A percentile compares a stretch with the other conserved stretches of the same genome.
phyloP scores from a whole-genome alignment of 2,797 vertebrate genomes.

The Melanogrammus aeglefinus region DNA sequence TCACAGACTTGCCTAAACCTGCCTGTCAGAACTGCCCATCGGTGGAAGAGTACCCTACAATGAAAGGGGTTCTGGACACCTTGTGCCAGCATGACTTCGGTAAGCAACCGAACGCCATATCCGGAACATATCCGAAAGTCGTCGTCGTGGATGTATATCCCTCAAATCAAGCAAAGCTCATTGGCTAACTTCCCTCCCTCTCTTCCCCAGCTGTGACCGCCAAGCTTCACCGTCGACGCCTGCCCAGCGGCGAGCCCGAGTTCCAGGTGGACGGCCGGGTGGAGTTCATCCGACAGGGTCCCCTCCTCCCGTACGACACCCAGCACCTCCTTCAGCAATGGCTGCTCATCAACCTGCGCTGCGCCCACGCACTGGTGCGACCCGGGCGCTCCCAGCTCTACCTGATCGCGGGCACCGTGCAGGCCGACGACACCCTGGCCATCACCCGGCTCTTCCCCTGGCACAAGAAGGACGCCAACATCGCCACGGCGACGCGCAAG shows the following conservation, averaged over 20 bases:
- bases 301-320: constrained; percentile 82
- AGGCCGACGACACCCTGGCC: constrained; percentile 63
- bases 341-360: constrained; percentile 84
- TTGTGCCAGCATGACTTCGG: constrained; percentile 84
- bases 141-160: not conserved
- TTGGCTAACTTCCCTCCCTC: not conserved
- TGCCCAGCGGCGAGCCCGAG: constrained; percentile 65
- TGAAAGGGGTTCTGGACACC: constrained; percentile 75
- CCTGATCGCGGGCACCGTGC: constrained; percentile 77
- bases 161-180: not conserved
- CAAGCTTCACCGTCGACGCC: constrained; percentile 75
- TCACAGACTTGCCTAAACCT: constrained; percentile 79
- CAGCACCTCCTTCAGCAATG: constrained; percentile 81
- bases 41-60: constrained; percentile 72
- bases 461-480: constrained; percentile 80
- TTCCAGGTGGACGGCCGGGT: constrained; percentile 80
- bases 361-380: constrained; percentile 67
- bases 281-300: constrained; percentile 81
- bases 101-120: constrained; percentile 52
- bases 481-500: constrained; percentile 78
- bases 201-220: constrained; percentile 76
- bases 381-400: constrained; percentile 76
- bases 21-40: constrained; percentile 83
- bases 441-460: constrained; percentile 80
- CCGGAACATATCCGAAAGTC: not conserved